A percentile compares a stretch with the other conserved stretches of the same genome.
Evolutionary conservation across 1,140 invertebrate genomes (phyloP).

Genomic region (Cydia fagiglandana): DNA sequence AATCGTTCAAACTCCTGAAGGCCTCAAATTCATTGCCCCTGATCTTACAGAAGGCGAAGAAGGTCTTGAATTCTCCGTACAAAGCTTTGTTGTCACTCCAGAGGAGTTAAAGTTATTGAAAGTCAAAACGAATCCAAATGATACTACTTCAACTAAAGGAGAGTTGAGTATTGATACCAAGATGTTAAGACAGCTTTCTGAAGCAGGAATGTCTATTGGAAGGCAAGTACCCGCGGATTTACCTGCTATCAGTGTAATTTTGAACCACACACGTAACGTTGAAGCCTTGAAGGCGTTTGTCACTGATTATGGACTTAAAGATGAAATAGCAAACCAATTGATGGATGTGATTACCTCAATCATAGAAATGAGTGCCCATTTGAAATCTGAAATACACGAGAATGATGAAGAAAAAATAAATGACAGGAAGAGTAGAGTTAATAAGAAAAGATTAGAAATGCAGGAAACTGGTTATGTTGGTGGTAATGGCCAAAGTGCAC

Average conservation of each 20-base stretch:
- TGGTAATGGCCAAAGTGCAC: conserved; percentile 52
- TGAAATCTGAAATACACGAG: conserved; percentile 67
- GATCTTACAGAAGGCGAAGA: conserved; percentile 83
- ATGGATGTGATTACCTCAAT: conserved; percentile 77
- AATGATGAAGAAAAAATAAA: conserved; percentile 48
- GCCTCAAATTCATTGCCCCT: conserved; percentile 85
- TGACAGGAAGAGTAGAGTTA: conserved; percentile 55
- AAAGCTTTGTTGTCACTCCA: conserved; percentile 86
- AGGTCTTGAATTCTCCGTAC: conserved; percentile 86
- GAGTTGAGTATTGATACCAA: conserved; percentile 84
- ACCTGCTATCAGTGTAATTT: conserved; percentile 82
- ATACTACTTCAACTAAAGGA: conserved; percentile 78
- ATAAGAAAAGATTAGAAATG: conserved; percentile 56
- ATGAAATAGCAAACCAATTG: conserved; percentile 76
- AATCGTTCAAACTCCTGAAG: conserved; percentile 86
- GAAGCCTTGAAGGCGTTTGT: conserved; percentile 76
- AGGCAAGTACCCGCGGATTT: conserved; percentile 82
- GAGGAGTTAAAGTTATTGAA: conserved; percentile 84
- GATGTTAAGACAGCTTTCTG: conserved; percentile 84
- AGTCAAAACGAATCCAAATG: conserved; percentile 80
- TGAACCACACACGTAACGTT: conserved; percentile 80
- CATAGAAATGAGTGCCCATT: conserved; percentile 77
- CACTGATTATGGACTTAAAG: conserved; percentile 76
- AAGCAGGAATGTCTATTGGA: conserved; percentile 85
- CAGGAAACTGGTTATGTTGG: conserved; percentile 44